These are phyloP conservation scores for Limulus polyphemus DNA, from an alignment of 2,888 invertebrate species.

Conservation along the genomic window DNA sequence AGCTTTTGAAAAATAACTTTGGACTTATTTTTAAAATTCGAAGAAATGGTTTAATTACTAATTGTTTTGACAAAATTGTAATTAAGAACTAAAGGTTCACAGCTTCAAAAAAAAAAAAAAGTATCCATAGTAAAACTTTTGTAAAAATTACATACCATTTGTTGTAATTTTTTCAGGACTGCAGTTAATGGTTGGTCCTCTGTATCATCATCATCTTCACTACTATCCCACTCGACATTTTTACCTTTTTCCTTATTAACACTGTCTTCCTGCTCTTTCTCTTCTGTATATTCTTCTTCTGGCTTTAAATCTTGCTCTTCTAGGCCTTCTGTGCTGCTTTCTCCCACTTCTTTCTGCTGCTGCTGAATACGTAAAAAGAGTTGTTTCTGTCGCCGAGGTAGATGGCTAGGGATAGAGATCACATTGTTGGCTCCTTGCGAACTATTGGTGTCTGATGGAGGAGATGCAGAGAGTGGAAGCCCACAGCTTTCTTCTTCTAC, in stretches of 20 bases:
- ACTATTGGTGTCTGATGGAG: too few species aligned
- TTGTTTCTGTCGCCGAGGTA: slow-evolving; percentile 54
- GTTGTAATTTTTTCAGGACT: slow-evolving; percentile 25
- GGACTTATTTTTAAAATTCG: too few species aligned
- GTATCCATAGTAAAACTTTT: too few species aligned
- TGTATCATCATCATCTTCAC: slow-evolving; percentile 45
- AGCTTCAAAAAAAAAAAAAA: too few species aligned
- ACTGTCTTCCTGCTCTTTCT: slow-evolving; percentile 29
- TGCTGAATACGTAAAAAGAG: slow-evolving; percentile 53
- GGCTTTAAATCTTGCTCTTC: slow-evolving; percentile 9
- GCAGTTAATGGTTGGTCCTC: slow-evolving; percentile 25
- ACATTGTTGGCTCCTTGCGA: too few species aligned
- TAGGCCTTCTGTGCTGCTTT: too few species aligned
- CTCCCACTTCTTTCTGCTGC: slow-evolving; percentile 45
- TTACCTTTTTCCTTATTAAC: slow-evolving; percentile 36
- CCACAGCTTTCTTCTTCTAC: too few species aligned
- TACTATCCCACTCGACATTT: slow-evolving; percentile 43
- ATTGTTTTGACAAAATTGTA: too few species aligned
- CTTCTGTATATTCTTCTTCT: slow-evolving; percentile 17
- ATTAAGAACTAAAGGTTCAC: too few species aligned
- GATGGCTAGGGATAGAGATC: slow-evolving; percentile 39
- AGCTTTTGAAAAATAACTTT: too few species aligned
- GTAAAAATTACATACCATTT: slow-evolving; percentile 4
- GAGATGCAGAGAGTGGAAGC: too few species aligned
- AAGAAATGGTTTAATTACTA: too few species aligned